Base-by-base conservation (phyloP, 2,797 vertebrate genomes). In the Gymnopithys bicolor region DNA sequence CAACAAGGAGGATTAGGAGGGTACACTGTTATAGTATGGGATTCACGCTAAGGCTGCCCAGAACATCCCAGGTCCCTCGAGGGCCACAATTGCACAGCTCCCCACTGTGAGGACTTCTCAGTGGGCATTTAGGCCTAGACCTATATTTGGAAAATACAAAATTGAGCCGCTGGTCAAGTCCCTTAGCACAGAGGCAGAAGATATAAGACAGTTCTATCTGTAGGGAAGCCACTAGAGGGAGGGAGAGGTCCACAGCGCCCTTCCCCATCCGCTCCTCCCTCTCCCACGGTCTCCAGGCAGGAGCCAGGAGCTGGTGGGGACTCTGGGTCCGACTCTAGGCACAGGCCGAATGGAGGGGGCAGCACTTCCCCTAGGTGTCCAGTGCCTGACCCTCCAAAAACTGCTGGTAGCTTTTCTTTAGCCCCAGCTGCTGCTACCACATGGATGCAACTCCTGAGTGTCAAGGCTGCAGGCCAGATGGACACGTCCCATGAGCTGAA, bases 161-260 rank as follows among this genome's bases (percentile, higher is more conserved):
- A 49, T 0, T 52, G 59, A 87, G 33, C 37, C 37, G 22, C 1
- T 1, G 59, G 60, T 60, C 86, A 89, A 83, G 68, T 32, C 56
- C 24, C 52, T 69, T 10, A 60, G 52, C 45, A 12, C 23, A 70
- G 52, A 67, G 19, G 48, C 2, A 79, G 45, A 56, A 79, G 45
- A 56, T 60, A 45, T 28, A 33, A 41, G 73, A 30, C 21, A n/a
- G 23, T 77, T 58, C 49, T 63, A 4, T 85, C 11, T 14, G 68
- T 83, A 59, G 33, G 77, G n/a, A 90, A 94, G 67, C 96, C 96
- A 85, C 96, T 96, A 97, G 96, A 95, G 96, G 95, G 96, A 92
- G 96, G 89, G 85, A 96, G 93, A 95, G 95, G 90, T 83, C 88
- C 75, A 48, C 85, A 84, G 60, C 52, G 95, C 52, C 53, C 87